A percentile compares a stretch with the other conserved stretches of the same genome.
These are phyloP conservation scores for Mythimna impura DNA, from an alignment of 2,888 invertebrate genomes.

Conservation along the genomic window DNA sequence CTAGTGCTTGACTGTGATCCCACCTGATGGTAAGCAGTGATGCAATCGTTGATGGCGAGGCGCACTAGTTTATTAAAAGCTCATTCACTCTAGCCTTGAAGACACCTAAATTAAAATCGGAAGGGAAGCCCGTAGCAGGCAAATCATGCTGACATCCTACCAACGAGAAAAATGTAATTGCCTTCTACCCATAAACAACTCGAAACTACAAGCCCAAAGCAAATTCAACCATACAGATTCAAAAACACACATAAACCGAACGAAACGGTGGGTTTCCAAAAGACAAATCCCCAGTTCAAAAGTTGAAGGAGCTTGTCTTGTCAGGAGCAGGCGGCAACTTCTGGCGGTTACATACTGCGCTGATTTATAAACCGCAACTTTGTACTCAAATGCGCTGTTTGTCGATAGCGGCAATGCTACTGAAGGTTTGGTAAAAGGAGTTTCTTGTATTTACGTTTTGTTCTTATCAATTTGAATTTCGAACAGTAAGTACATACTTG, in stretches of 20 bases:
- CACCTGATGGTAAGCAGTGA: too few relatives aligned
- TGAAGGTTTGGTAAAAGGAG: conserved; percentile 14
- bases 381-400: conserved; percentile 47
- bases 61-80: too few relatives aligned
- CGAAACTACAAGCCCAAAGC: conserved; percentile 10
- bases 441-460: conserved; percentile 24
- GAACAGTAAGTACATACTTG: neutral
- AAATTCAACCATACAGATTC: conserved; percentile 26
- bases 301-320: conserved; percentile 58
- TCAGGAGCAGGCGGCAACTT: conserved; percentile 53
- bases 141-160: too few relatives aligned
- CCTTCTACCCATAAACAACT: conserved; percentile 12
- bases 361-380: conserved; percentile 58
- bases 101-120: too few relatives aligned
- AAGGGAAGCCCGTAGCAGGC: too few relatives aligned
- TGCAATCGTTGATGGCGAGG: too few relatives aligned
- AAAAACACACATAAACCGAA: conserved; percentile 39
- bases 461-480: conserved; percentile 10
- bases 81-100: too few relatives aligned
- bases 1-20: too few relatives aligned
- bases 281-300: conserved; percentile 60
- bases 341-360: conserved; percentile 53
- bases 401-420: conserved; percentile 37
- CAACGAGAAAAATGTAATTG: neutral
- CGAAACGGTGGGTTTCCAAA: conserved; percentile 45